Evolutionary conservation across 2,113 vertebrate genomes (phyloP).

Genomic region (Cinclus mexicanus): DNA sequence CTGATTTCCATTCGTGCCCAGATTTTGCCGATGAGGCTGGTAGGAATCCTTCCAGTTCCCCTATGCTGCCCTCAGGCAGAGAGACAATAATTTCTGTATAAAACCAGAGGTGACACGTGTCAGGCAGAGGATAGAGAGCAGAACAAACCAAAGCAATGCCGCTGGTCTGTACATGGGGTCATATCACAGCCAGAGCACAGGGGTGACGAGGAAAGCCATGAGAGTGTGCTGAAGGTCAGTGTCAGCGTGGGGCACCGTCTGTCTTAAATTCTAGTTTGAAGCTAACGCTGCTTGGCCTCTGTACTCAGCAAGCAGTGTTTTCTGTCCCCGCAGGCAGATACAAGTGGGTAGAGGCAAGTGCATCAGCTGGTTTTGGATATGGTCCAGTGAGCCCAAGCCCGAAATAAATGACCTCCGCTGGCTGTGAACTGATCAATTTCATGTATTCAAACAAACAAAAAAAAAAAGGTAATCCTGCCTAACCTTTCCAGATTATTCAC

Average conservation of each 20-base stretch:
- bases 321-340: neutral
- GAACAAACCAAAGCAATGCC: neutral
- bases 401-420: neutral
- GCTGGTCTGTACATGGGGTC: neutral
- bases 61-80: neutral
- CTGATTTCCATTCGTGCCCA: neutral
- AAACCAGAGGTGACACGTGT: neutral
- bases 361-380: neutral
- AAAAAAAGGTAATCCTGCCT: neutral
- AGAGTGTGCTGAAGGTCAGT: neutral
- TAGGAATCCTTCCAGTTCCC: neutral
- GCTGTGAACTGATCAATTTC: neutral
- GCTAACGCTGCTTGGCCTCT: neutral
- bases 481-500: neutral
- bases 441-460: neutral
- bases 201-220: neutral
- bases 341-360: neutral
- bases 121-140: neutral
- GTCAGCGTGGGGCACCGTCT: neutral
- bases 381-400: neutral
- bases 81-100: neutral
- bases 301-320: neutral
- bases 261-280: neutral
- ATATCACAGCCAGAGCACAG: rapidly evolving
- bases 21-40: neutral